Conservation (phyloP, 1,140 invertebrate species). For the Protaetia brevitarsis region DNA sequence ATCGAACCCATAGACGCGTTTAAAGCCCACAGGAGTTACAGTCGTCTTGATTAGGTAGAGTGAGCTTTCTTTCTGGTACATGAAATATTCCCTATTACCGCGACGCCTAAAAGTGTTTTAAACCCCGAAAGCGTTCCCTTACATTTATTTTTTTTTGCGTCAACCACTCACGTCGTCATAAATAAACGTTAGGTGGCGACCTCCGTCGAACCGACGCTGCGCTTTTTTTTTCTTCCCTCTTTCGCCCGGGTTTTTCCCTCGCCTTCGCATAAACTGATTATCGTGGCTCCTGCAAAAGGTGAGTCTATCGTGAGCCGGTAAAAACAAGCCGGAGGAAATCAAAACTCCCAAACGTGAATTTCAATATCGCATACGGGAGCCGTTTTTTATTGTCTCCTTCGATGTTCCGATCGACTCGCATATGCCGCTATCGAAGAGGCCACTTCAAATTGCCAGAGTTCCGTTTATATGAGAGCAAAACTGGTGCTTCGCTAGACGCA, state of each 20-base stretch:
- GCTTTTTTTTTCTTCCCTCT: background rate
- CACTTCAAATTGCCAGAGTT: background rate
- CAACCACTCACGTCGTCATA: conserved; percentile 10
- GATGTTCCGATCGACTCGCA: background rate
- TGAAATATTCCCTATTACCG: background rate
- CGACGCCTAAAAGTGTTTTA: background rate
- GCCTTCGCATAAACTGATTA: background rate
- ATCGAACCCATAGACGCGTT: background rate
- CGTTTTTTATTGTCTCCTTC: background rate
- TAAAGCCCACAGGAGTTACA: background rate
- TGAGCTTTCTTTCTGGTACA: background rate
- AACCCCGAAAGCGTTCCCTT: background rate
- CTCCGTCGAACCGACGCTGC: background rate
- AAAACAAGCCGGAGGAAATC: background rate
- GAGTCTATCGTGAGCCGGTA: background rate
- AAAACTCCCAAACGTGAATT: background rate
- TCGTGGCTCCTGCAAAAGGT: background rate
- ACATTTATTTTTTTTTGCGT: conserved; percentile 11
- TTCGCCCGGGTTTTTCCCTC: background rate
- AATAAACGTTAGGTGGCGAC: background rate
- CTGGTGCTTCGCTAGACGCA: too few species aligned
- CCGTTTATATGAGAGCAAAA: background rate
- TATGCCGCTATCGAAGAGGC: background rate
- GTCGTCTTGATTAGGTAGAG: conserved; percentile 6
- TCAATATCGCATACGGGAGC: background rate